A percentile compares a stretch with the other conserved stretches of the same genome.
Evolutionary conservation across 92 coral and sea anemone species (phyloP).

Genomic region (Phenganax subtilis): DNA sequence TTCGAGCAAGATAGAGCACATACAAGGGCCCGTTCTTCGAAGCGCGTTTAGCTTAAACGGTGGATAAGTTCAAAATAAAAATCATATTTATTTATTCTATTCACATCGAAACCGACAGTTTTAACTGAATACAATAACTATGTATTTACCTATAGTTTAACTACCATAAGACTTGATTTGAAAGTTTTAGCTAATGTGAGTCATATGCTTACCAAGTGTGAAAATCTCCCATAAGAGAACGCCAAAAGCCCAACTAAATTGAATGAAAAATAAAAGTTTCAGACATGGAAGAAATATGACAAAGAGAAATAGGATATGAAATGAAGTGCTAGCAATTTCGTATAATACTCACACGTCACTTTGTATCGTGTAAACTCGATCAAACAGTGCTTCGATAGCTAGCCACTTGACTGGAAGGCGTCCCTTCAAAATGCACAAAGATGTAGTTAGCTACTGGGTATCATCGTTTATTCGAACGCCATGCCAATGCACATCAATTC

Average conservation of each 20-base stretch:
- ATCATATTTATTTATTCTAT: too few species aligned
- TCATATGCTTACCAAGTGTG: constrained; percentile 70
- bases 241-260: constrained; percentile 77
- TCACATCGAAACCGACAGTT: too few species aligned
- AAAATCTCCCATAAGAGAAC: constrained; percentile 94
- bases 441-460: neutral
- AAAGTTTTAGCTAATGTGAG: neutral
- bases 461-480: too few species aligned
- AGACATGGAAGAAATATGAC: neutral
- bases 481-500: neutral
- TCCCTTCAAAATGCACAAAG: constrained; percentile 54
- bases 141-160: neutral
- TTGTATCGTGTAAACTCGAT: constrained; percentile 94
- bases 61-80: too few species aligned
- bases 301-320: neutral
- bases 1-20: neutral
- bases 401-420: constrained; percentile 97
- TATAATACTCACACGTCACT: constrained; percentile 67
- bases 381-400: constrained; percentile 95
- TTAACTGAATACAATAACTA: too few species aligned
- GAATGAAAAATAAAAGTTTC: neutral
- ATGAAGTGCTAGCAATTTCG: neutral
- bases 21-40: too few species aligned
- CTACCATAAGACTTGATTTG: too few species aligned
- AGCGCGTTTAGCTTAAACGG: too few species aligned